These are phyloP conservation scores for Otus scops DNA, from an alignment of 2,797 vertebrate genomes.

Conservation along the genomic window DNA sequence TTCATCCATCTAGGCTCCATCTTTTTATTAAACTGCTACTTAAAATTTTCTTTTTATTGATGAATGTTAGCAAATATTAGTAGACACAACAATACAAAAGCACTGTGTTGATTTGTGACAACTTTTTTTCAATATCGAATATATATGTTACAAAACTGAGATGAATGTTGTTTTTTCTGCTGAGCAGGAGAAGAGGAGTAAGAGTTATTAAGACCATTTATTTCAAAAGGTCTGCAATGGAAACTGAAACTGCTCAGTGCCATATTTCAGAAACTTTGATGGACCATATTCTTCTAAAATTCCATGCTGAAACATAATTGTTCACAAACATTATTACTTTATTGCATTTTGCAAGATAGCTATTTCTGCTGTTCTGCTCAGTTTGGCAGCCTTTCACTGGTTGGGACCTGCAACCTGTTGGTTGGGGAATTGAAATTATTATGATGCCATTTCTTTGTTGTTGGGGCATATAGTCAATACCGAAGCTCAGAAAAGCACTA, in stretches of 20 bases:
- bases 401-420: neutral
- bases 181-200: neutral
- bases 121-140: neutral
- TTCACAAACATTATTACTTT: conserved; percentile 27
- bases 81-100: neutral
- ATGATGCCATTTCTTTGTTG: conserved; percentile 31
- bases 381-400: neutral
- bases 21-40: neutral
- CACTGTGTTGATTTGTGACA: neutral
- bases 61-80: neutral
- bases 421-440: conserved; percentile 22
- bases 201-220: conserved; percentile 53
- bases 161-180: conserved; percentile 7
- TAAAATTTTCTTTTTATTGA: neutral
- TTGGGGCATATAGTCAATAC: conserved; percentile 39
- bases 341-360: neutral
- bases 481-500: conserved; percentile 7
- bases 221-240: conserved; percentile 27
- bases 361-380: neutral
- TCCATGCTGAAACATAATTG: conserved; percentile 25
- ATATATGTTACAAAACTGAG: conserved; percentile 22
- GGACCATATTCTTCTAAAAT: conserved; percentile 20
- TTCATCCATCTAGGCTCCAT: neutral
- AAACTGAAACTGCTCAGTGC: conserved; percentile 12
- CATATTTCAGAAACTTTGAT: conserved; percentile 48